These are phyloP conservation scores for Drosophila fulvimacula DNA, from an alignment of 2,888 invertebrate species.

Conservation along the genomic window DNA sequence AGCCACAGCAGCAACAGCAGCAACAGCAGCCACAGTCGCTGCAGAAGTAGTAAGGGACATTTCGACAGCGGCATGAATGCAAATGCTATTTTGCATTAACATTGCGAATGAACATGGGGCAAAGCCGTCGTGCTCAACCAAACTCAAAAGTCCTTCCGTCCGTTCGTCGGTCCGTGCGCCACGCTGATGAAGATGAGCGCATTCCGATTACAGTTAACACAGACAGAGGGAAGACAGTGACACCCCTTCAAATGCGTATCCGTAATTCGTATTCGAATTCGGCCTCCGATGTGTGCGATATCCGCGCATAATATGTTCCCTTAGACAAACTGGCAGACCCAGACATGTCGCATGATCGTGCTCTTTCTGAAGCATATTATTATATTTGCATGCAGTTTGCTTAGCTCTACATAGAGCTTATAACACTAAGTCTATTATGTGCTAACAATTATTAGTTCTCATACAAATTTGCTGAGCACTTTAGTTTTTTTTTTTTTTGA, in stretches of 20 bases:
- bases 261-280: slow-evolving; percentile 38
- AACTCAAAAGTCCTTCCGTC: slow-evolving; percentile 12
- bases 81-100: slow-evolving; percentile 73
- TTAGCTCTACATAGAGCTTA: background rate
- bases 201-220: slow-evolving; percentile 58
- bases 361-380: background rate
- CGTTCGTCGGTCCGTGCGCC: slow-evolving; percentile 9
- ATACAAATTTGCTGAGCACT: no score
- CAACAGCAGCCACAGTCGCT: background rate
- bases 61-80: slow-evolving; percentile 62
- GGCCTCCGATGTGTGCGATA: slow-evolving; percentile 42
- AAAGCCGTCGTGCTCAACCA: slow-evolving; percentile 15
- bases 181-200: slow-evolving; percentile 53
- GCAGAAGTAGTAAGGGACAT: slow-evolving; percentile 13
- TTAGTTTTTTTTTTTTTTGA: no score
- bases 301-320: slow-evolving; percentile 39
- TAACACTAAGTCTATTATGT: background rate
- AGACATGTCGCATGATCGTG: slow-evolving; percentile 25
- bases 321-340: slow-evolving; percentile 62
- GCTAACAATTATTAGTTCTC: background rate
- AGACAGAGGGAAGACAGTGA: slow-evolving; percentile 29
- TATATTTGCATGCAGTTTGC: background rate
- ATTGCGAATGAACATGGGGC: slow-evolving; percentile 54
- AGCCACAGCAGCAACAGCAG: background rate
- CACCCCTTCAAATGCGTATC: slow-evolving; percentile 42